Base-by-base conservation (phyloP, 1,140 invertebrate species). In the Apis florea region DNA sequence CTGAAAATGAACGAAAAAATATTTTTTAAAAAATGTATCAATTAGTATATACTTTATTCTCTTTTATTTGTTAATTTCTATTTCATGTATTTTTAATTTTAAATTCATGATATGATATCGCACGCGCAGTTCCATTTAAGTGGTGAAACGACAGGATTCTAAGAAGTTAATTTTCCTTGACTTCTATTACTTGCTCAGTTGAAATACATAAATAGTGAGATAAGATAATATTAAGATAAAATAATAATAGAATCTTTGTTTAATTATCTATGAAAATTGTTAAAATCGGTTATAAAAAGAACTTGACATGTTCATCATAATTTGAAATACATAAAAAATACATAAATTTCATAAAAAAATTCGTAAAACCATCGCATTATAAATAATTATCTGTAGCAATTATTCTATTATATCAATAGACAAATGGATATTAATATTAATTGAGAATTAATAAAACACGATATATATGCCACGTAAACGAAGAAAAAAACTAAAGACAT, bases 391-490 rank as follows among this genome's bases (percentile, higher is more conserved):
- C 12, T 47, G 1, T 9, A 73, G 53, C 4, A 54, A n/a, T 26
- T n/a, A 58, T n/a, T 6, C 10, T 51, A 67, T 58, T n/a, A 11
- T 11, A 68, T 11, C 24, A 15, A 58, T 58, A 40, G 51, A 64
- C 19, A 26, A 81, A 19, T 58, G 47, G 10, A 49, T 80, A 31
- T 17, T 1, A 53, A 21, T 47, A 49, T 19, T 67, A 68, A 58
- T 49, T 75, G 53, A 67, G 24, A 24, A 59, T 58, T 59, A 59
- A 67, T 59, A 19, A 58, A 12, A 58, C 12, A 19, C 47, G 49
- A 56, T 40, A 81, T 81, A 81, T 63, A 75, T 81, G 72, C 63
- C 71, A 75, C 79, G 79, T 74, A 81, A 81, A 81, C 61, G 79
- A 68, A 81, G 53, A 59, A 81, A 81, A 75, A 75, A 81, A 47